These are phyloP conservation scores for Coenonympha arcania DNA, from an alignment of 2,888 invertebrate genomes.

Conservation along the genomic window DNA sequence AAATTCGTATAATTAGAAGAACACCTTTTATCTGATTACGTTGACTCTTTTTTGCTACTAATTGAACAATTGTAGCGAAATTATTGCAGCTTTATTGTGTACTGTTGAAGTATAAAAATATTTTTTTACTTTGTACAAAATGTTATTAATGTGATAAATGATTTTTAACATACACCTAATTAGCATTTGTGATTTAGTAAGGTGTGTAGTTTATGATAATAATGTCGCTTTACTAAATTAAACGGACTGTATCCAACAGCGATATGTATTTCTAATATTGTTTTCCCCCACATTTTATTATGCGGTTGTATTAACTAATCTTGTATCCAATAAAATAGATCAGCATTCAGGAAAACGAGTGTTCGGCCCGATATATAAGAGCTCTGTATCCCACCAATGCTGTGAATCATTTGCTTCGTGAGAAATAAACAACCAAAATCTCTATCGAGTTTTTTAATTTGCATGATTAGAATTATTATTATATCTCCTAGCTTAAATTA, in stretches of 20 bases:
- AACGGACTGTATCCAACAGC: conserved; percentile 53
- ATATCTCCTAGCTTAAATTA: no score
- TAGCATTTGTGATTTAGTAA: conserved; percentile 72
- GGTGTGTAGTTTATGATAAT: conserved; percentile 63
- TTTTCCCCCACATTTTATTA: conserved; percentile 66
- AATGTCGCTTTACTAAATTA: conserved; percentile 67
- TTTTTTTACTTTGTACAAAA: conserved; percentile 73
- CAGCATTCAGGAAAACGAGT: conserved; percentile 54
- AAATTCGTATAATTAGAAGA: no score
- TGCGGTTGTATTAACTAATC: conserved; percentile 61
- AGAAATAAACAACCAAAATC: conserved; percentile 72
- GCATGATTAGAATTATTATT: background rate
- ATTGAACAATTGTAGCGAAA: conserved; percentile 13
- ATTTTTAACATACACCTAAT: conserved; percentile 71
- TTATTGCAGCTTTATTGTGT: conserved; percentile 59
- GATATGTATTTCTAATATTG: conserved; percentile 51
- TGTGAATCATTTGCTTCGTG: conserved; percentile 75
- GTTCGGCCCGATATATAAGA: conserved; percentile 68
- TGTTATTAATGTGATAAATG: conserved; percentile 71
- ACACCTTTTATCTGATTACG: background rate
- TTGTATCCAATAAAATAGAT: conserved; percentile 49
- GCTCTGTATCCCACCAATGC: conserved; percentile 73
- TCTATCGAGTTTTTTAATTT: conserved; percentile 35
- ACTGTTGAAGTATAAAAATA: conserved; percentile 64
- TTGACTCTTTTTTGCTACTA: conserved; percentile 1